These are phyloP conservation scores for Ophraella communa DNA, from an alignment of 2,888 invertebrate species.

Conservation along the genomic window DNA sequence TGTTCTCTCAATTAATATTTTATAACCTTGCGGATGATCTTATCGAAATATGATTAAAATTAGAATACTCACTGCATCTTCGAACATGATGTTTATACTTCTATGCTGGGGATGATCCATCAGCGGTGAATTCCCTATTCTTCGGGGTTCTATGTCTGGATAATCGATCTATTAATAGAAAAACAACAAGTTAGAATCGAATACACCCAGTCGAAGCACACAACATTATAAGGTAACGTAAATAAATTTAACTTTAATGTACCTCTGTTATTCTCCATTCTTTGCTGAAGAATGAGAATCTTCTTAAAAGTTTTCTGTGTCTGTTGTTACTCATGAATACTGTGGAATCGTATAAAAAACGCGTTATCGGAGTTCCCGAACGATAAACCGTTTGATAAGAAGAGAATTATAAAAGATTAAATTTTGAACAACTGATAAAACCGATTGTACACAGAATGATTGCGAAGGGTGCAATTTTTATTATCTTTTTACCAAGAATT, in stretches of 20 bases:
- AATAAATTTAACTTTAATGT: conserved; percentile 14
- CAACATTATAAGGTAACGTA: neutral
- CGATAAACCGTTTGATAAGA: conserved; percentile 23
- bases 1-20: too few relatives aligned
- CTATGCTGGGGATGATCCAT: conserved; percentile 58
- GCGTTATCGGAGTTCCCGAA: conserved; percentile 19
- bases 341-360: neutral
- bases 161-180: conserved; percentile 72
- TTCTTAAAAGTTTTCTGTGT: conserved; percentile 7
- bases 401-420: neutral
- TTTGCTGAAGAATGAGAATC: conserved; percentile 14
- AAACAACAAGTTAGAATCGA: too few relatives aligned
- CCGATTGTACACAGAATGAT: neutral
- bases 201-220: neutral
- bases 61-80: conserved; percentile 52
- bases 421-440: conserved; percentile 3
- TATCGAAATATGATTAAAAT: neutral
- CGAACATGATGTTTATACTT: conserved; percentile 56
- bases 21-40: too few relatives aligned
- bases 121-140: conserved; percentile 54
- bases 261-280: conserved; percentile 25
- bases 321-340: conserved; percentile 15
- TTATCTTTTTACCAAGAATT: conserved; percentile 15
- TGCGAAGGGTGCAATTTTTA: conserved; percentile 14
- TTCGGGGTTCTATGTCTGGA: conserved; percentile 64